phyloP scores from a whole-genome alignment of 2,888 invertebrate species.

The Conomelus anceps region DNA sequence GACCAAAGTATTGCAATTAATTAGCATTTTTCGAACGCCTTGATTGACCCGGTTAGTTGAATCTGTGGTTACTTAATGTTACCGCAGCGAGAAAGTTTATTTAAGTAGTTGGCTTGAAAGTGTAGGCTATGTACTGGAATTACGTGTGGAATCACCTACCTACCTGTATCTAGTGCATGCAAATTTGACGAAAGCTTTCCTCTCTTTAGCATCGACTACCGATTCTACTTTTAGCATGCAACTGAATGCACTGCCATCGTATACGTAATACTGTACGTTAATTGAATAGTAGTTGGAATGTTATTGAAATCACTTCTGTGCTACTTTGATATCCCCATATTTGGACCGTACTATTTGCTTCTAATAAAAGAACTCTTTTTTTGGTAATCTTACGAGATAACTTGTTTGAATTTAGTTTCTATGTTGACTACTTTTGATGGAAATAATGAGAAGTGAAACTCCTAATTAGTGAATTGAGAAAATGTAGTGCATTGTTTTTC shows the following conservation, averaged over 20 bases:
- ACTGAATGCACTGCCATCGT: neutral
- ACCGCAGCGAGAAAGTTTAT: neutral
- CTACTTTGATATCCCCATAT: neutral
- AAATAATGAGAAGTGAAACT: too few relatives aligned
- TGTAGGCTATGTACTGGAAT: neutral
- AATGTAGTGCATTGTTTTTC: neutral
- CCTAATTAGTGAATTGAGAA: neutral
- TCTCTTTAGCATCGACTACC: neutral
- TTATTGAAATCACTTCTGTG: neutral
- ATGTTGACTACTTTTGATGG: neutral
- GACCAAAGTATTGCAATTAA: neutral
- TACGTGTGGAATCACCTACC: neutral
- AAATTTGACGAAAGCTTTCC: neutral
- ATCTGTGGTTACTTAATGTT: neutral
- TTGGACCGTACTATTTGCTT: neutral
- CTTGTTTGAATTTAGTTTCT: neutral
- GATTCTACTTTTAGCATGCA: neutral
- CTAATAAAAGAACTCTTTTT: neutral
- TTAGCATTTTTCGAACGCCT: neutral
- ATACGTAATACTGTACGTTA: neutral
- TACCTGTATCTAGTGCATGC: neutral
- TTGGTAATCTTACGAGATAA: neutral
- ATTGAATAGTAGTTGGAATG: neutral
- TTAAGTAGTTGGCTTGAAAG: neutral
- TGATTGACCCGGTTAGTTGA: neutral